These are phyloP conservation scores for Melozone crissalis DNA, from an alignment of 2,113 vertebrate genomes.

Conservation along the genomic window DNA sequence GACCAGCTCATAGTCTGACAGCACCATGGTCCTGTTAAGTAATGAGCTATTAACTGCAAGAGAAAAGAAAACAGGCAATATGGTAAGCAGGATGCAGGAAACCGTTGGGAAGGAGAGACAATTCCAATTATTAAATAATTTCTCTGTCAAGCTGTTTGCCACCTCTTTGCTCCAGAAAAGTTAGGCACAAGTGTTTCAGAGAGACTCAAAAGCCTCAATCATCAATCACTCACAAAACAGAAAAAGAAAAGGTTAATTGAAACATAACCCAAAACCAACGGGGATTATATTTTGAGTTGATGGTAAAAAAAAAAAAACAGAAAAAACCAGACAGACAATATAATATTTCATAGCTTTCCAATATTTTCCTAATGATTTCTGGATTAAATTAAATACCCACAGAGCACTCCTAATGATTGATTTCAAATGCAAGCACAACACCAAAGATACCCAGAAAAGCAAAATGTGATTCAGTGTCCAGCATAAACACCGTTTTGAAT, in stretches of 20 bases:
- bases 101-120: neutral
- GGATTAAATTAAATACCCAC: neutral
- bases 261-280: neutral
- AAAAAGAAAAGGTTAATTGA: neutral
- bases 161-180: neutral
- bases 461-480: neutral
- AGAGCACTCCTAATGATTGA: neutral
- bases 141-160: neutral
- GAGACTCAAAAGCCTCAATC: neutral
- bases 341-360: neutral
- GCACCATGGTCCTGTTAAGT: conserved; percentile 59
- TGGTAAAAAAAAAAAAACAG: neutral
- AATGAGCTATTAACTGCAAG: conserved; percentile 83
- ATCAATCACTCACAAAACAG: neutral
- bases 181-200: neutral
- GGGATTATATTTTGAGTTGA: neutral
- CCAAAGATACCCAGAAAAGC: neutral
- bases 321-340: neutral
- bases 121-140: neutral
- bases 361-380: neutral
- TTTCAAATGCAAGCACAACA: neutral
- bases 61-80: conserved; percentile 4
- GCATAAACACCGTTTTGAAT: neutral
- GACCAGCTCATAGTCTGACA: conserved; percentile 54
- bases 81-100: neutral